Percentiles rank a stretch among this genome's conserved stretches.
Conservation (phyloP, 2,797 vertebrate genomes). For the Brachyrhaphis roseni region DNA sequence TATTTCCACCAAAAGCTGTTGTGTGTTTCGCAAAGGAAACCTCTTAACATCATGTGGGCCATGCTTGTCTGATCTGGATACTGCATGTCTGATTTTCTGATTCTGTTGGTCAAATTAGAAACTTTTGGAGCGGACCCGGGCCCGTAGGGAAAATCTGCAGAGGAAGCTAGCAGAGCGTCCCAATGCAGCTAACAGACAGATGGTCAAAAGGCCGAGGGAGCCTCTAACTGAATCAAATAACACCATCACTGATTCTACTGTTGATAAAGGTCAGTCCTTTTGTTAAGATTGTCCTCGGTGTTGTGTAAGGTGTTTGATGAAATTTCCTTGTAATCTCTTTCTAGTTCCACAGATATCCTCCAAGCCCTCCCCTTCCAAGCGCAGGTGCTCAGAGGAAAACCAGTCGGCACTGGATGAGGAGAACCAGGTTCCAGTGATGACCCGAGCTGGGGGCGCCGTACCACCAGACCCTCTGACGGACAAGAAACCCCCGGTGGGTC, state of each 20-base stretch:
- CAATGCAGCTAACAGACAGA: slow-evolving; percentile 73
- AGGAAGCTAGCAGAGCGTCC: slow-evolving; percentile 93
- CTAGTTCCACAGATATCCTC: slow-evolving; percentile 80
- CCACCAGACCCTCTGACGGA: slow-evolving; percentile 67
- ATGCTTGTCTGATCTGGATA: not conserved
- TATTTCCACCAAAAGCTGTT: not conserved
- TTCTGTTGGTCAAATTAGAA: slow-evolving; percentile 79
- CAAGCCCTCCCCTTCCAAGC: slow-evolving; percentile 93
- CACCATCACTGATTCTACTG: slow-evolving; percentile 64
- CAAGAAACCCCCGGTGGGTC: slow-evolving; percentile 66
- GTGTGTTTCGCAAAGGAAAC: not conserved
- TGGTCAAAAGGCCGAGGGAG: slow-evolving; percentile 85
- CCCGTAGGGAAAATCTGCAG: slow-evolving; percentile 95
- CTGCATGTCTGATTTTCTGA: not conserved
- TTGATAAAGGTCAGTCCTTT: slow-evolving; percentile 82
- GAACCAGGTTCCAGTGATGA: slow-evolving; percentile 76
- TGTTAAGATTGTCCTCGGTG: not conserved
- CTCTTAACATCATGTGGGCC: not conserved
- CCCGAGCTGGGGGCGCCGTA: slow-evolving; percentile 23
- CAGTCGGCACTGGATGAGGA: slow-evolving; percentile 73
- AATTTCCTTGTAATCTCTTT: not conserved
- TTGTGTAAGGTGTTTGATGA: not conserved
- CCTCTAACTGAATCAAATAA: slow-evolving; percentile 87
- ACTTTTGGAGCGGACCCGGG: slow-evolving; percentile 94
- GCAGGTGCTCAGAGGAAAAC: slow-evolving; percentile 84